These are phyloP conservation scores for Aldrovandia affinis DNA, from an alignment of 2,797 vertebrate species.

Conservation along the genomic window DNA sequence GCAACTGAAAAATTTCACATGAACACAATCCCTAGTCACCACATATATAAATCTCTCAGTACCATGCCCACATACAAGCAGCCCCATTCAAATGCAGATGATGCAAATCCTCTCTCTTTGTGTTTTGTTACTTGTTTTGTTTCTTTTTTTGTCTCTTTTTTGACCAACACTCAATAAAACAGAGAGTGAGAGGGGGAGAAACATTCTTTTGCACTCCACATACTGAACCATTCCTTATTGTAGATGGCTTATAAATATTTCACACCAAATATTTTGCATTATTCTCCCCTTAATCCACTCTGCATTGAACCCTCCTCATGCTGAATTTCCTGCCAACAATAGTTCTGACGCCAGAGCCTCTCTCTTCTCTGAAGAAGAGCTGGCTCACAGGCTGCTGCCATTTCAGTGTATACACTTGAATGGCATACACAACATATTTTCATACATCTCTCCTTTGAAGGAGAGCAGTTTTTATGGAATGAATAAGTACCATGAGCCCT, in stretches of 20 bases:
- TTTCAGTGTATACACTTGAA: conserved; percentile 77
- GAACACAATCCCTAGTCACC: conserved; percentile 47
- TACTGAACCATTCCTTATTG: conserved; percentile 55
- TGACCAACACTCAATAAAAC: not conserved
- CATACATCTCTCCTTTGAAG: conserved; percentile 59
- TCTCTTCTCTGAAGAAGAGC: conserved; percentile 65
- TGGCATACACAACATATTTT: conserved; percentile 74
- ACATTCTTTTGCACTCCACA: conserved; percentile 60
- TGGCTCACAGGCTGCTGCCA: conserved; percentile 75
- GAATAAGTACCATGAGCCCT: conserved; percentile 61
- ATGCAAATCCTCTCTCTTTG: conserved; percentile 79
- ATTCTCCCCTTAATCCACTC: conserved; percentile 65
- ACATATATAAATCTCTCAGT: conserved; percentile 72
- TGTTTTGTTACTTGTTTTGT: conserved; percentile 44
- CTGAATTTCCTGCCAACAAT: conserved; percentile 80
- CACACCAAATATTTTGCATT: conserved; percentile 66
- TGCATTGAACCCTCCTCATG: conserved; percentile 76
- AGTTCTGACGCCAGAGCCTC: conserved; percentile 71
- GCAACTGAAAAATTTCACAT: not conserved
- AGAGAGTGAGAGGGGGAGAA: conserved; percentile 45
- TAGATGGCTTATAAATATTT: conserved; percentile 82
- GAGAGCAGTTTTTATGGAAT: conserved; percentile 46
- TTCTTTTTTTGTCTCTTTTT: not conserved
- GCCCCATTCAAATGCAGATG: conserved; percentile 92
- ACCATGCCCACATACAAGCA: conserved; percentile 67